Evolutionary conservation across 2,797 vertebrate species (phyloP), one percentile per base, ranked within the genome.

Genomic region (Phoeniculus purpureus): DNA sequence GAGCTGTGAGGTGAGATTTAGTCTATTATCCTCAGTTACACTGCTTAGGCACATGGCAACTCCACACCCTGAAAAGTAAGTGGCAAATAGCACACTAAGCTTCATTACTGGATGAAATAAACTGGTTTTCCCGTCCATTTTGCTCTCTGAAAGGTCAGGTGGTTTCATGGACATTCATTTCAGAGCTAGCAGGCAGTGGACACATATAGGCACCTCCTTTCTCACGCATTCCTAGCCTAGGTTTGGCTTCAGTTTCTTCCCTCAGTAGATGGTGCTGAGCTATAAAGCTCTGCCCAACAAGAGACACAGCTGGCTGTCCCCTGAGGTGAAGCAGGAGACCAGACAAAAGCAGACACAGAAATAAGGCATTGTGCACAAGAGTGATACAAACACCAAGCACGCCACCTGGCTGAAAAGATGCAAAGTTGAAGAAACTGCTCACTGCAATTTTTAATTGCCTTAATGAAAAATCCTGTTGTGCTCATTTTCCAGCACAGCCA

Each of bases 351-450:
- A n/a, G 47, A 45, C 0, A 13, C 50, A n/a, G 34, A 74, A 59
- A 45, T 21, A 54, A 79, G 47, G 62, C 70, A 50, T 10, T 22
- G 55, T 59, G 76, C 68, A 50, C 13, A 82, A 43, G 45, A 47
- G 70, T 56, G 14, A 59, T 48, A 50, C 21, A 51, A 73, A 68
- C 45, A 50, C 50, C 92, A 92, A 95, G 82, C 74, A 91, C 75
- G 67, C 90, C 93, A 94, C 71, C 87, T 95, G 83, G 71, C 94
- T 93, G 90, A 79, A 27, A 92, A 77, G 32, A 56, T 0, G 40
- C 59, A 83, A 70, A 90, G 56, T 34, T 80, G 78, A 65, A 80
- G 54, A 64, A 54, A 50, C 9, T 1, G 9, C 55, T 91, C 58
- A 16, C n/a, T 47, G 22, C 47, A 82, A 74, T 16, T 47, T 60